Base-by-base conservation (phyloP, 2,797 vertebrate species). In the Caiman crocodilus region DNA sequence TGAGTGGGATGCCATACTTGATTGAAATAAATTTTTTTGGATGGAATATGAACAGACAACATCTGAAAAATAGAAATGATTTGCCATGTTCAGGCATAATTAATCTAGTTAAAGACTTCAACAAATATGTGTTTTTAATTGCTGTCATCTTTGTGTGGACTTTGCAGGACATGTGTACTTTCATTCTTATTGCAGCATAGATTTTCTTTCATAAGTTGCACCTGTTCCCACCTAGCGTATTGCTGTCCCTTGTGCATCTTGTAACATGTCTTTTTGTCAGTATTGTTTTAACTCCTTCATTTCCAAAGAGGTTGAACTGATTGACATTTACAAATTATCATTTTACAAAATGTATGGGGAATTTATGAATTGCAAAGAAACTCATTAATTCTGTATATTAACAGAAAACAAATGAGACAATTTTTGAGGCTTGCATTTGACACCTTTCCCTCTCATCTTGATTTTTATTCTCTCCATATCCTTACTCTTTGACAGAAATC, bases 161-260 rank as follows among this genome's bases (percentile, higher is more conserved):
- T 84, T n/a, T 58, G n/a, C 77, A 84, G 71, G n/a, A 50, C 20
- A 81, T 85, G 56, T 55, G 7, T 18, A 26, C 82, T 79, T 84
- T 15, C 26, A 60, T 78, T 56, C 35, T 74, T 88, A 56, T 90
- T 94, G 50, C 79, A 60, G 57, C 59, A 85, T 88, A 80, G 91
- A 82, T 42, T 64, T 56, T 83, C 16, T 85, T 71, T 85, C 23
- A 25, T 14, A 32, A 76, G 58, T 73, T 93, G 94, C 84, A 84
- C 82, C 94, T 93, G 91, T 95, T 97, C 92, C 85, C 94, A 86
- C 63, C 75, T 77, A 63, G 61, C 64, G 74, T 64, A 61, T 42
- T 3, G 1, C 59, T 92, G 6, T 87, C 59, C 80, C 61, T 69
- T 78, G 69, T 74, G 23, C 20, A 60, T 85, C 61, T 90, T 92